Evolutionary conservation across 2,797 vertebrate genomes (phyloP).

Genomic region (Karalla daura): DNA sequence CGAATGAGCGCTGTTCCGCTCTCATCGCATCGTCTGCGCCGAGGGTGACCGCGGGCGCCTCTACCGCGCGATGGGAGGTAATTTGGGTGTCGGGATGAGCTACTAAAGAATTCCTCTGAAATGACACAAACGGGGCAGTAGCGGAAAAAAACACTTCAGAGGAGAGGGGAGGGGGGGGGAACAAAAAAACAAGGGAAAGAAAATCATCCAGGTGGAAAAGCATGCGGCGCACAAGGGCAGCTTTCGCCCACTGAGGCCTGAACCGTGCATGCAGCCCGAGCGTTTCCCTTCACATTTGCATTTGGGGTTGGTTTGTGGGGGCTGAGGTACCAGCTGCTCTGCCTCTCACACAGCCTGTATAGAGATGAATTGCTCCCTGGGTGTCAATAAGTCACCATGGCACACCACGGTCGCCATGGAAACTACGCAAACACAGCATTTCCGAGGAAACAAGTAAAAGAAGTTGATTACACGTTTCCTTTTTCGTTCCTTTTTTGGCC

Average conservation of each 20-base stretch:
- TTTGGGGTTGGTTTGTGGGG: conserved; percentile 70
- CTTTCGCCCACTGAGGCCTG: conserved; percentile 25
- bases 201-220: conserved; percentile 7
- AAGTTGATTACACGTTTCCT: conserved; percentile 61
- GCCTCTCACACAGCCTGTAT: conserved; percentile 75
- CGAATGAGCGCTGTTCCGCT: conserved; percentile 11
- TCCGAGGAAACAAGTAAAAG: conserved; percentile 61
- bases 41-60: conserved; percentile 6
- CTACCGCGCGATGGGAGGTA: conserved; percentile 1
- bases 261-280: conserved; percentile 22
- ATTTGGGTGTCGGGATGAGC: conserved; percentile 11
- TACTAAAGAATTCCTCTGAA: conserved; percentile 20
- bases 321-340: conserved; percentile 81
- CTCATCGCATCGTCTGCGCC: conserved; percentile 29
- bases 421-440: conserved; percentile 78
- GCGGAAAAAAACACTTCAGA: conserved; percentile 5
- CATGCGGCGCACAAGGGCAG: background rate
- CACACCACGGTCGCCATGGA: conserved; percentile 75
- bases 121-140: conserved; percentile 13
- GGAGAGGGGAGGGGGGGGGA: too few species aligned
- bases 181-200: background rate
- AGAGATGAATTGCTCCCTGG: conserved; percentile 73
- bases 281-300: conserved; percentile 65
- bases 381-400: conserved; percentile 80
- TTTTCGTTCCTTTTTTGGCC: conserved; percentile 18